phyloP scores from a whole-genome alignment of 2,797 vertebrate genomes.

The Esox masquinongy region DNA sequence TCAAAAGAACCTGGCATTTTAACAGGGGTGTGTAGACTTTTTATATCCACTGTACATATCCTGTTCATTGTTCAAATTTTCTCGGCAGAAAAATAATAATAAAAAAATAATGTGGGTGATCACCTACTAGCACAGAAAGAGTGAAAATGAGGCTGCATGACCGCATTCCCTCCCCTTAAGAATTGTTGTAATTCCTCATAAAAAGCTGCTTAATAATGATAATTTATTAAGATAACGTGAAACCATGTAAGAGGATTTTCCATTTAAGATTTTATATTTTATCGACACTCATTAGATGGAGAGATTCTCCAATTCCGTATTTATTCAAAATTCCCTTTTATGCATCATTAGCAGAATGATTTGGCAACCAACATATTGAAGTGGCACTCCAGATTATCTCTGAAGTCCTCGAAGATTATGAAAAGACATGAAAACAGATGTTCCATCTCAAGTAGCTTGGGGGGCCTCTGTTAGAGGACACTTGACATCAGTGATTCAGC shows the following conservation, averaged over 20 bases:
- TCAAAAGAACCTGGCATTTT: too few relatives aligned
- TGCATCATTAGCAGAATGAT: slow-evolving; percentile 29
- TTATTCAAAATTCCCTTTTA: not conserved
- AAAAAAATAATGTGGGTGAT: not conserved
- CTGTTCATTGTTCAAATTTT: slow-evolving; percentile 25
- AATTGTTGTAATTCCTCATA: slow-evolving; percentile 31
- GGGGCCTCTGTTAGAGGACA: not conserved
- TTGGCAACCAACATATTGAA: slow-evolving; percentile 3
- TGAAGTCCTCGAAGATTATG: slow-evolving; percentile 1
- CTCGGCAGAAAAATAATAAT: too few relatives aligned
- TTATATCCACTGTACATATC: too few relatives aligned
- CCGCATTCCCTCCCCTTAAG: too few relatives aligned
- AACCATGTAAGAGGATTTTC: slow-evolving; percentile 57
- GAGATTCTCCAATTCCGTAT: slow-evolving; percentile 15
- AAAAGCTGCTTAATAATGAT: slow-evolving; percentile 65
- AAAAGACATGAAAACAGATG: not conserved
- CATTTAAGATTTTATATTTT: slow-evolving; percentile 58
- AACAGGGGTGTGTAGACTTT: too few relatives aligned
- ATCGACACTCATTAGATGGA: slow-evolving; percentile 36
- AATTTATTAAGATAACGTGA: slow-evolving; percentile 69
- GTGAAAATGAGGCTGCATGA: slow-evolving; percentile 15
- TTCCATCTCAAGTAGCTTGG: not conserved
- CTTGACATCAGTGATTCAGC: not conserved
- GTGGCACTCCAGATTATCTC: not conserved
- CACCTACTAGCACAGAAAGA: not conserved